Conservation (phyloP, 2,888 invertebrate genomes). For the Periphyllus acericola region DNA sequence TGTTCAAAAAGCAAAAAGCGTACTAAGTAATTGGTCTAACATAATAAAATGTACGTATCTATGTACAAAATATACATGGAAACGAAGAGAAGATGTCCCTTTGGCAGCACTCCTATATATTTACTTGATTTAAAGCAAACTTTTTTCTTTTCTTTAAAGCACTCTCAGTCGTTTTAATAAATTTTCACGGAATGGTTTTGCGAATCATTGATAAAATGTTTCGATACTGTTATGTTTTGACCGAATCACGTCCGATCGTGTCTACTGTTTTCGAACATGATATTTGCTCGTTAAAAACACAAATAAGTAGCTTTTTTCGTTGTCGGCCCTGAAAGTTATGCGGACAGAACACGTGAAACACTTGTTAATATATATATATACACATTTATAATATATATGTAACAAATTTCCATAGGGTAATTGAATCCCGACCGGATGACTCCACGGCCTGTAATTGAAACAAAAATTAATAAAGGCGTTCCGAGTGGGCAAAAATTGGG, state of each 20-base stretch:
- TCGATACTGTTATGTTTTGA: slow-evolving; percentile 43
- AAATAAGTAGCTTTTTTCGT: slow-evolving; percentile 50
- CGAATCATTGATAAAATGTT: slow-evolving; percentile 46
- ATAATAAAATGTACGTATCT: too few relatives aligned
- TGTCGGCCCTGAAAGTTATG: slow-evolving; percentile 53
- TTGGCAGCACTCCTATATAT: too few relatives aligned
- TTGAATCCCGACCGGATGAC: slow-evolving; percentile 50
- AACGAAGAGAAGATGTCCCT: too few relatives aligned
- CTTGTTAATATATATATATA: slow-evolving; percentile 45
- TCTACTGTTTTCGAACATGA: slow-evolving; percentile 60
- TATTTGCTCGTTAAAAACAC: slow-evolving; percentile 60
- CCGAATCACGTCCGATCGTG: slow-evolving; percentile 45
- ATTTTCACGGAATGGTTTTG: background rate
- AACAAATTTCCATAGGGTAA: slow-evolving; percentile 58
- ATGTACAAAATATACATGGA: too few relatives aligned
- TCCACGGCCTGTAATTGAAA: slow-evolving; percentile 55
- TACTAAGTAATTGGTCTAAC: too few relatives aligned
- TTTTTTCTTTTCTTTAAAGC: too few relatives aligned
- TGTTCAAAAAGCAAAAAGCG: too few relatives aligned
- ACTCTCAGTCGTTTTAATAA: background rate
- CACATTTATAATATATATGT: background rate
- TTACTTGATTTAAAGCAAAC: too few relatives aligned
- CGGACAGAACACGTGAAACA: slow-evolving; percentile 59
- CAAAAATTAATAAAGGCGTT: slow-evolving; percentile 59
- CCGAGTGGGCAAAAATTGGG: slow-evolving; percentile 20